Percentiles rank a stretch among this genome's conserved stretches.
Conservation (phyloP, 2,888 invertebrate genomes). For the Agrotis segetum region DNA sequence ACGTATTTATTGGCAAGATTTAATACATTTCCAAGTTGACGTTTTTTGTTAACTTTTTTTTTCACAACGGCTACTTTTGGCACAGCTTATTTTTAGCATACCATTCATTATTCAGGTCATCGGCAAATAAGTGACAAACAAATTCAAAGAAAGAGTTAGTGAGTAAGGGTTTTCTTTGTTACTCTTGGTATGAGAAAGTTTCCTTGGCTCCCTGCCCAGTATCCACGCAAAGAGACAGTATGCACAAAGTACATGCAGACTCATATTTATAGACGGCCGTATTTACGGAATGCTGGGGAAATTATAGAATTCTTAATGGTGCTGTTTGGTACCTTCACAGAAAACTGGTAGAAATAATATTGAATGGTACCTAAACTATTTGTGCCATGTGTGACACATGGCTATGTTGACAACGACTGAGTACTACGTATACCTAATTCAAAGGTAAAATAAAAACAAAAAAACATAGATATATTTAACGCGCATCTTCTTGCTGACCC, state of each 20-base stretch:
- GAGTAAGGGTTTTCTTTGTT: constrained; percentile 37
- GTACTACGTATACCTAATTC: not conserved
- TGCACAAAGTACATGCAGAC: constrained; percentile 53
- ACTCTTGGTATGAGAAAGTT: constrained; percentile 52
- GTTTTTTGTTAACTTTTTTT: not conserved
- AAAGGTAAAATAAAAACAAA: not conserved
- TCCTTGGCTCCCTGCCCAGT: constrained; percentile 71
- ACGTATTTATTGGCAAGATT: not conserved
- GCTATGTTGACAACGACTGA: not conserved
- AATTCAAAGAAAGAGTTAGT: constrained; percentile 20
- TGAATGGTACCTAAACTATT: not conserved
- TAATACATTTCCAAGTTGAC: no score
- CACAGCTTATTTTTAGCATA: constrained; percentile 13
- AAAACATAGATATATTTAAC: no score
- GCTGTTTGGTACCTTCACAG: not conserved
- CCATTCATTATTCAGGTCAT: constrained; percentile 12
- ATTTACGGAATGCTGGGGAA: constrained; percentile 50
- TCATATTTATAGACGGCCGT: constrained; percentile 61
- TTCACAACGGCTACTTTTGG: not conserved
- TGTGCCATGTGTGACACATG: not conserved
- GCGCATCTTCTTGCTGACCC: no score
- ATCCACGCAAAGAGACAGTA: constrained; percentile 58
- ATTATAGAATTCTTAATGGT: constrained; percentile 22
- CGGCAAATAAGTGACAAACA: constrained; percentile 7
- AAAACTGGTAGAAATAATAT: not conserved